These are phyloP conservation scores for Beris chalybata DNA, from an alignment of 2,888 invertebrate species.

Conservation along the genomic window DNA sequence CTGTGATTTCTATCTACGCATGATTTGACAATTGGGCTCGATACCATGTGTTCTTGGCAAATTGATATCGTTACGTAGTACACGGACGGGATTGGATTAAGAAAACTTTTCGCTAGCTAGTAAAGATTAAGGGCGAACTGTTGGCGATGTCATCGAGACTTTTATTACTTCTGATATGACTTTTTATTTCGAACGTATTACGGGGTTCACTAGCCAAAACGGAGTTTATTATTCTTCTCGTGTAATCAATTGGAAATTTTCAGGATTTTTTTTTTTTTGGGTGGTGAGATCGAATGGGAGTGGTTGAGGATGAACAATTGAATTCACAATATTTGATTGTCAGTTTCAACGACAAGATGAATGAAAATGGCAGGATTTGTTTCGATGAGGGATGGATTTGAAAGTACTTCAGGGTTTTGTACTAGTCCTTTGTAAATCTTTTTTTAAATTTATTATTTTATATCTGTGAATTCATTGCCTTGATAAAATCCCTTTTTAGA, in stretches of 20 bases:
- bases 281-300: too few species aligned
- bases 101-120: conserved; percentile 15
- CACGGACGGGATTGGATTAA: conserved; percentile 32
- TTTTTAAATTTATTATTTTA: too few species aligned
- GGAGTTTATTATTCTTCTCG: conserved; percentile 19
- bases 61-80: conserved; percentile 39
- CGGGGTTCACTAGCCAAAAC: conserved; percentile 9
- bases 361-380: too few species aligned
- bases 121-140: conserved; percentile 16
- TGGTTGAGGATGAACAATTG: too few species aligned
- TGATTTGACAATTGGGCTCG: conserved; percentile 45
- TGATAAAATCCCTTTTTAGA: too few species aligned
- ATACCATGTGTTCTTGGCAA: conserved; percentile 41
- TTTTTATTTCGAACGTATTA: conserved; percentile 22
- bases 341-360: too few species aligned
- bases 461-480: too few species aligned
- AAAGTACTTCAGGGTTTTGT: too few species aligned
- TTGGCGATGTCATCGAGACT: conserved; percentile 28
- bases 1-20: conserved; percentile 46
- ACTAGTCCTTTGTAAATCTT: too few species aligned
- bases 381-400: too few species aligned
- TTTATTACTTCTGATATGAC: conserved; percentile 30
- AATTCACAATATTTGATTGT: too few species aligned
- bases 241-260: conserved; percentile 23
- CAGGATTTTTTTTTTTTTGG: too few species aligned